Conservation (phyloP, 1,140 invertebrate species). For the Atta cephalotes region DNA sequence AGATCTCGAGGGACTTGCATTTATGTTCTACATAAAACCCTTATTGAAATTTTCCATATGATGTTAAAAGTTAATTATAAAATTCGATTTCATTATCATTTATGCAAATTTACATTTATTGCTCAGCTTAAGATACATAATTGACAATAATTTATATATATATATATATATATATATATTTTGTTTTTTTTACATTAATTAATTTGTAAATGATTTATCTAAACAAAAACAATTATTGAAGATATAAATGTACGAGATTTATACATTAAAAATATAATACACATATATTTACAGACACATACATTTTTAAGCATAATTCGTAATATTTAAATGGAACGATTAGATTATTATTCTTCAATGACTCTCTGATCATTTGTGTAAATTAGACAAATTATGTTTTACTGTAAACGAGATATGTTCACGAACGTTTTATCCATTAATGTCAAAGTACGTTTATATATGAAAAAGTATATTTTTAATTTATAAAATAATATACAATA, state of each 20-base stretch:
- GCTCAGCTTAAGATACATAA: background rate
- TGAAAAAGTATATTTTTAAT: background rate
- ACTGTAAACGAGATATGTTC: background rate
- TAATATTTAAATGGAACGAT: background rate
- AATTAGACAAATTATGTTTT: background rate
- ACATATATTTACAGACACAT: background rate
- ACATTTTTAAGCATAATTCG: background rate
- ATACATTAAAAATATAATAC: background rate
- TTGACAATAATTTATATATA: background rate
- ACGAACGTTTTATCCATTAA: background rate
- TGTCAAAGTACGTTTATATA: background rate
- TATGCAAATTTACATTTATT: conserved; percentile 9
- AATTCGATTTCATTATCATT: background rate
- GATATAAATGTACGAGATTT: background rate
- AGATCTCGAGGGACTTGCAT: conserved; percentile 20
- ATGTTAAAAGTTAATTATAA: conserved; percentile 1
- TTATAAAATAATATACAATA: background rate
- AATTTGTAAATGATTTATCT: background rate
- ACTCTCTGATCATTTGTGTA: background rate
- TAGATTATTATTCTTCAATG: conserved; percentile 17
- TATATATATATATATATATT: background rate
- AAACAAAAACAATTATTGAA: background rate
- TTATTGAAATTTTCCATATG: conserved; percentile 23
- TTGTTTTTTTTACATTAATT: conserved; percentile 4
- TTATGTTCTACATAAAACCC: conserved; percentile 30